phyloP scores from a whole-genome alignment of 2,113 vertebrate species.

The Varanus komodoensis region DNA sequence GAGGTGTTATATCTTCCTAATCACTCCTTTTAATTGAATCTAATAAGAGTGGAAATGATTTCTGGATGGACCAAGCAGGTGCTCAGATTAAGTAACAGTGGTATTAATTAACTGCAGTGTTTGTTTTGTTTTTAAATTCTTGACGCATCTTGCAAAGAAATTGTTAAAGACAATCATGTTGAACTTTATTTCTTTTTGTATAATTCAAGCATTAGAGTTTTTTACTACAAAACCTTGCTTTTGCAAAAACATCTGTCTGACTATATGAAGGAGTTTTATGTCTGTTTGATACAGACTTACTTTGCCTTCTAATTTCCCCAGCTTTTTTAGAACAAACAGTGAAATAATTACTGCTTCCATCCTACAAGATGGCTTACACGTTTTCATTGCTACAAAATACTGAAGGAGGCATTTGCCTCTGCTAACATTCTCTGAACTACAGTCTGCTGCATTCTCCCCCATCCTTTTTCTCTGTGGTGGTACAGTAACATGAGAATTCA shows the following conservation, averaged over 20 bases:
- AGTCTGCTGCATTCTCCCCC: neutral
- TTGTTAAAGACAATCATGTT: neutral
- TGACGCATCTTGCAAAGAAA: neutral
- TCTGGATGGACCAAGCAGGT: neutral
- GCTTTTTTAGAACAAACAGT: slow-evolving; percentile 8
- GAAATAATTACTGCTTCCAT: neutral
- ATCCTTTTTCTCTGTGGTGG: neutral
- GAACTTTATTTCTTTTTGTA: neutral
- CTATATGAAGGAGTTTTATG: neutral
- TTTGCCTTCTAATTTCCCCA: neutral
- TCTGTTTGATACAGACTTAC: neutral
- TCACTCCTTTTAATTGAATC: slow-evolving; percentile 24
- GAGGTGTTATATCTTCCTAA: slow-evolving; percentile 18
- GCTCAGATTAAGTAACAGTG: neutral
- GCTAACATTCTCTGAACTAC: neutral
- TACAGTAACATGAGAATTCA: neutral
- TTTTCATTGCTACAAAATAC: neutral
- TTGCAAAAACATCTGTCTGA: neutral
- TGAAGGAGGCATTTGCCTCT: neutral
- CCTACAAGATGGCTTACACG: neutral
- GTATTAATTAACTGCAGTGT: slow-evolving; percentile 21
- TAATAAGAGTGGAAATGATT: neutral
- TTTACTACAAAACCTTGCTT: neutral
- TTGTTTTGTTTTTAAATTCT: neutral
- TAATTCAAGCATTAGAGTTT: neutral